These are phyloP conservation scores for Phrynocephalus guinanensis DNA, from an alignment of 2,797 vertebrate species.

Conservation along the genomic window DNA sequence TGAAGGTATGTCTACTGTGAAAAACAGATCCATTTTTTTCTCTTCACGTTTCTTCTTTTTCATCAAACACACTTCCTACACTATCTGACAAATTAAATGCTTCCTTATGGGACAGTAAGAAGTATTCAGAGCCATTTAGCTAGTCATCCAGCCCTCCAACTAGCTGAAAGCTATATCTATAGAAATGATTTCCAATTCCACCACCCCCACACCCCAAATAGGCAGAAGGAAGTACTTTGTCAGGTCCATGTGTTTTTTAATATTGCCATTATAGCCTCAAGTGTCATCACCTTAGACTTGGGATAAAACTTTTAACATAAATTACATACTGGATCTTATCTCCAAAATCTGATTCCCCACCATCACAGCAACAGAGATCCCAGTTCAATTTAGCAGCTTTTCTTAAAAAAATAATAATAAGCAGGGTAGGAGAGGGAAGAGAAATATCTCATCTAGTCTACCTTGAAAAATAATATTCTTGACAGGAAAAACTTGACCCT, in stretches of 20 bases:
- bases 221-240: slow-evolving; percentile 18
- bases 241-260: no score
- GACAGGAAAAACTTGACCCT: not conserved
- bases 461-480: not conserved
- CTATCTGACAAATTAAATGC: not conserved
- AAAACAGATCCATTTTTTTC: not conserved
- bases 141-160: not conserved
- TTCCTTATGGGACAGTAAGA: not conserved
- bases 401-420: not conserved
- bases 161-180: not conserved
- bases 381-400: not conserved
- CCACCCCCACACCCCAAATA: not conserved
- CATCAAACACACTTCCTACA: not conserved
- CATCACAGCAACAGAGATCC: not conserved
- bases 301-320: not conserved
- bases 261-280: no score
- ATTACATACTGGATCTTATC: not conserved
- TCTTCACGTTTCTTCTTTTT: not conserved
- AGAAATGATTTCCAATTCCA: not conserved
- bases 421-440: not conserved
- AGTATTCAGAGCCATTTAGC: not conserved
- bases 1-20: not conserved
- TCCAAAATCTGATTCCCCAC: not conserved
- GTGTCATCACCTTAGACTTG: not conserved
- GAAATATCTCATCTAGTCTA: not conserved